Percentiles rank a stretch among this genome's conserved stretches.
These are phyloP conservation scores for Alaudala cheleensis DNA, from an alignment of 2,113 vertebrate genomes.

Conservation along the genomic window DNA sequence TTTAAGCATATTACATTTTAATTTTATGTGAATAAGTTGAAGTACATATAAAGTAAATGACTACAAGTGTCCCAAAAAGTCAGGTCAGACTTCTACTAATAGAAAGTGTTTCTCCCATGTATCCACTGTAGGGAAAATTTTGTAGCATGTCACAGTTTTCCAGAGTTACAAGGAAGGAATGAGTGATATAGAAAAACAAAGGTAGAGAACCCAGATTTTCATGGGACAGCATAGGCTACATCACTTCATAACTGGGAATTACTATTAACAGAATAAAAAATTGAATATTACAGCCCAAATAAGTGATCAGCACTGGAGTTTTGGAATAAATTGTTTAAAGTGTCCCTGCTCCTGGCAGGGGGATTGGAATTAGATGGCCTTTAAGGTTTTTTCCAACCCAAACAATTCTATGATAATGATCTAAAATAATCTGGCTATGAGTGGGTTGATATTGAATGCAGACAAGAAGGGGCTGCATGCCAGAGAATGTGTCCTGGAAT, in stretches of 20 bases:
- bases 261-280: not conserved
- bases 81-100: not conserved
- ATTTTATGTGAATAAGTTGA: not conserved
- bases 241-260: not conserved
- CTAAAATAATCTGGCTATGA: not conserved
- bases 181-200: not conserved
- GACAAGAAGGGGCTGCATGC: not conserved
- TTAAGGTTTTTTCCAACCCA: not conserved
- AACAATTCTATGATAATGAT: not conserved
- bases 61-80: not conserved
- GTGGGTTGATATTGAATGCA: not conserved
- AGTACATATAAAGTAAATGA: not conserved
- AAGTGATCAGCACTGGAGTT: not conserved
- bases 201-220: not conserved
- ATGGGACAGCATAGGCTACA: not conserved
- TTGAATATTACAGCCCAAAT: not conserved
- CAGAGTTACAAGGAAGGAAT: not conserved
- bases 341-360: not conserved
- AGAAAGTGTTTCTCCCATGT: not conserved
- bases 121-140: not conserved
- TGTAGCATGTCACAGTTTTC: not conserved
- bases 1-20: not conserved
- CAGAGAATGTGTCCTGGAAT: not conserved
- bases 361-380: not conserved
- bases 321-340: not conserved